phyloP scores from a whole-genome alignment of 1,140 invertebrate genomes.

The Drosophila rhopaloa region DNA sequence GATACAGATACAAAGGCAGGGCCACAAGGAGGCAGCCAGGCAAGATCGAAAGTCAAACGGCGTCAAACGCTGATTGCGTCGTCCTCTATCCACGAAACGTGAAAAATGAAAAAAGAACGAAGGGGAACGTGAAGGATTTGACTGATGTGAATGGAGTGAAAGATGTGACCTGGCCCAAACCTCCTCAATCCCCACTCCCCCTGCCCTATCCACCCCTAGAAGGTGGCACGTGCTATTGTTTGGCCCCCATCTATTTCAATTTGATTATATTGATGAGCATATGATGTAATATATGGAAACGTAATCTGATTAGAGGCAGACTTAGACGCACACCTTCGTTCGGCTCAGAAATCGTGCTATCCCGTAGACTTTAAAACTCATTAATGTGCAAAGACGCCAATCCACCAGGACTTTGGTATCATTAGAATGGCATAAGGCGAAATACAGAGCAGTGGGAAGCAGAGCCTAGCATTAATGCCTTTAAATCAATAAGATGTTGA shows the following conservation, averaged over 20 bases:
- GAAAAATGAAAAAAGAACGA: conserved; percentile 15
- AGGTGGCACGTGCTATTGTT: conserved; percentile 51
- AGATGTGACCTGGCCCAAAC: conserved; percentile 45
- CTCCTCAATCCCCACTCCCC: not conserved
- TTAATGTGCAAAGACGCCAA: conserved; percentile 48
- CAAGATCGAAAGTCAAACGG: conserved; percentile 70
- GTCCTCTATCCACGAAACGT: conserved; percentile 46
- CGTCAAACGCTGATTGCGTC: conserved; percentile 74
- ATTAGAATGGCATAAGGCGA: conserved; percentile 18
- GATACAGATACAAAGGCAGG: conserved; percentile 59
- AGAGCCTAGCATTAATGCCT: conserved; percentile 11
- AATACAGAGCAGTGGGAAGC: not conserved
- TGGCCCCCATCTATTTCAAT: conserved; percentile 53
- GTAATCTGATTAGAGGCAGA: conserved; percentile 59
- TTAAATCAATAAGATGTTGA: conserved; percentile 29
- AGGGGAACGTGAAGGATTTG: conserved; percentile 51
- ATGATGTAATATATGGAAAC: conserved; percentile 70
- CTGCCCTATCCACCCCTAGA: not conserved
- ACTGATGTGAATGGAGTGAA: conserved; percentile 51
- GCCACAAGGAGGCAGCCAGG: conserved; percentile 52
- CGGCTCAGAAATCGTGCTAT: conserved; percentile 15
- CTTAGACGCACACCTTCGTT: not conserved
- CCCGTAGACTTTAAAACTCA: conserved; percentile 56
- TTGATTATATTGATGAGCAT: conserved; percentile 61
- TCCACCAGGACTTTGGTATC: conserved; percentile 27